phyloP scores from a whole-genome alignment of 2,113 vertebrate genomes.

The Sula dactylatra region DNA sequence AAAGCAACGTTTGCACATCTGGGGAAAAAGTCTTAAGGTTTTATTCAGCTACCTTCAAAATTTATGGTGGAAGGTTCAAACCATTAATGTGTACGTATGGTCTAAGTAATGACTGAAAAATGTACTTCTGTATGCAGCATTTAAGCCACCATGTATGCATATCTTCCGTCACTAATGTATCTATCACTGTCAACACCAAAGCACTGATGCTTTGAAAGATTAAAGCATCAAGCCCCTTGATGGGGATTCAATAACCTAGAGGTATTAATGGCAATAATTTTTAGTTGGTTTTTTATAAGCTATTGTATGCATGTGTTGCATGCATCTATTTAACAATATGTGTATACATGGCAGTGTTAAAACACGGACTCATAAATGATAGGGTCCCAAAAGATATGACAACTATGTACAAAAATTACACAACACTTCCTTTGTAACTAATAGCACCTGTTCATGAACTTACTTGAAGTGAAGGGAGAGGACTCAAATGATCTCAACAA shows the following conservation, averaged over 20 bases:
- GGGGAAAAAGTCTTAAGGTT: slow-evolving; percentile 8
- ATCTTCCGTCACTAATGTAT: slow-evolving; percentile 37
- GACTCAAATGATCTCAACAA: neutral
- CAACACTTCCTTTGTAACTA: slow-evolving; percentile 57
- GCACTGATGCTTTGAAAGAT: slow-evolving; percentile 51
- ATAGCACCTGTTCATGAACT: slow-evolving; percentile 63
- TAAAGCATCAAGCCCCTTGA: slow-evolving; percentile 45
- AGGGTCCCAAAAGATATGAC: neutral
- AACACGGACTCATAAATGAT: neutral
- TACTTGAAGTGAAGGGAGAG: slow-evolving; percentile 62
- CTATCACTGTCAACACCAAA: slow-evolving; percentile 50
- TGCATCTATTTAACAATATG: slow-evolving; percentile 60
- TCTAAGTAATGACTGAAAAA: slow-evolving; percentile 24
- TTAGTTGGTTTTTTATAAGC: slow-evolving; percentile 43
- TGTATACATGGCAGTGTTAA: slow-evolving; percentile 44
- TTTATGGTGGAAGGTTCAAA: neutral
- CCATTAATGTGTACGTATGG: slow-evolving; percentile 30
- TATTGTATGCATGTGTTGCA: slow-evolving; percentile 65
- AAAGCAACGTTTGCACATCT: neutral
- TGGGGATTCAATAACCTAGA: slow-evolving; percentile 38
- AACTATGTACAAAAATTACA: neutral
- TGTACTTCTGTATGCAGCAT: slow-evolving; percentile 48
- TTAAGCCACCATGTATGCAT: slow-evolving; percentile 59
- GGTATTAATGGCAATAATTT: slow-evolving; percentile 65
- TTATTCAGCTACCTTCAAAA: slow-evolving; percentile 51